These are phyloP conservation scores for Brevimyrus niger DNA, from an alignment of 2,113 vertebrate genomes.

Conservation along the genomic window DNA sequence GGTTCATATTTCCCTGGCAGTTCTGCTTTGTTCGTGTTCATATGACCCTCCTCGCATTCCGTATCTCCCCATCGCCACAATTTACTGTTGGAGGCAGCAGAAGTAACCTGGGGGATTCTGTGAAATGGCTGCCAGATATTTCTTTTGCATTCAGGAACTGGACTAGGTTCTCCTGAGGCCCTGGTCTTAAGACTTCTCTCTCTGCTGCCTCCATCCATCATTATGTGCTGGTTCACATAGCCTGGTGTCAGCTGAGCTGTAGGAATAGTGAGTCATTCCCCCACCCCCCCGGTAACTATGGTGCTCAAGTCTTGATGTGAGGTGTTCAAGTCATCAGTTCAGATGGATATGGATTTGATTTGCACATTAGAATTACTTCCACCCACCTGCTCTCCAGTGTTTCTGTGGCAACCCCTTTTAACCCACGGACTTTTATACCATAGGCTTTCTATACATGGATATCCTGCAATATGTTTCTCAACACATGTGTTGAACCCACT, in stretches of 20 bases:
- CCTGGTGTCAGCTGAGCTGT: background rate
- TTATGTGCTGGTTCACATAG: background rate
- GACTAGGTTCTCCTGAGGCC: background rate
- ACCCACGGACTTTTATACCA: background rate
- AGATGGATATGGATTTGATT: conserved; percentile 4
- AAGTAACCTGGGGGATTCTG: background rate
- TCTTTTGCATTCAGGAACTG: background rate
- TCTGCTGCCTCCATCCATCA: background rate
- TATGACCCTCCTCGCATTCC: background rate
- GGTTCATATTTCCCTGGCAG: background rate
- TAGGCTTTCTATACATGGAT: background rate
- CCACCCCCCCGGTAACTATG: background rate
- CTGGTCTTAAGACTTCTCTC: background rate
- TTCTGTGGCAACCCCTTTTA: background rate
- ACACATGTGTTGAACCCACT: background rate
- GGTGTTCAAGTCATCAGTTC: background rate
- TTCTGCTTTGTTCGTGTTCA: background rate
- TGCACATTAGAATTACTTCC: background rate
- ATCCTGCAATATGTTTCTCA: background rate
- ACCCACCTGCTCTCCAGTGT: background rate
- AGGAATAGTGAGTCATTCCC: background rate
- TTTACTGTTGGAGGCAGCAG: background rate
- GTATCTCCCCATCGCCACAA: background rate
- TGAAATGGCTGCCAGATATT: background rate
- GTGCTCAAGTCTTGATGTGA: background rate